Evolutionary conservation across 2,888 invertebrate species (phyloP), one percentile per base, ranked within the genome.

Genomic region (Melieria picta): DNA sequence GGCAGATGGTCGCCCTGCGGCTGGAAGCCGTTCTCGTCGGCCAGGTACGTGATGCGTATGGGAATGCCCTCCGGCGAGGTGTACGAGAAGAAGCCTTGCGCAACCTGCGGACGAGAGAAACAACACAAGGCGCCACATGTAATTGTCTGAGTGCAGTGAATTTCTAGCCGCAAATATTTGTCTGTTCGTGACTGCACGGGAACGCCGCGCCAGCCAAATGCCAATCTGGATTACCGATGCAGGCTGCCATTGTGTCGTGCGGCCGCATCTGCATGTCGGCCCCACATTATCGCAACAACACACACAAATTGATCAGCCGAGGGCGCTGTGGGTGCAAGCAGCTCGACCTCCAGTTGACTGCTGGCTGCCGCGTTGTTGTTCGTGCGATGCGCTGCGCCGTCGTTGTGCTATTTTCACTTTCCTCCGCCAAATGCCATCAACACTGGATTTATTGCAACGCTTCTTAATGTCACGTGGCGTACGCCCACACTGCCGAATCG

Each of bases 1-100:
- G 87, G 87, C 69, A 87, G 73, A 80, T 86, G 85, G 78, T 84
- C 86, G 57, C 87, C 87, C 73, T 83, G 88, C 7, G 92, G 91
- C 82, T 91, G 91, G 88, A 88, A 92, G 65, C 92, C 92, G 77
- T 92, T 92, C 82, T 93, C 92, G 80, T 93, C 90, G 66, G 93
- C 92, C 55, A 90, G 85, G 86, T 93, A 93, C 1, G 88, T 87
- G 72, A 92, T 80, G 77, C 90, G 88, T 78, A 91, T 90, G 73
- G 85, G 87, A 71, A 87, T 84, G 48, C 91, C 91, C 13, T 92
- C 91, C 0, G 92, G 91, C 60, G 90, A 89, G 3, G 89, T 89
- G 84, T 91, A 92, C 60, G 89, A 88, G 86, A 87, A 91, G 81
- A 89, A 89, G 42, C 92, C 92, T 79, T 91, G 88, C 0, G 90